Evolutionary conservation across 2,888 invertebrate species (phyloP), one percentile per base, ranked within the genome.

Genomic region (Dysmachus trigonus): DNA sequence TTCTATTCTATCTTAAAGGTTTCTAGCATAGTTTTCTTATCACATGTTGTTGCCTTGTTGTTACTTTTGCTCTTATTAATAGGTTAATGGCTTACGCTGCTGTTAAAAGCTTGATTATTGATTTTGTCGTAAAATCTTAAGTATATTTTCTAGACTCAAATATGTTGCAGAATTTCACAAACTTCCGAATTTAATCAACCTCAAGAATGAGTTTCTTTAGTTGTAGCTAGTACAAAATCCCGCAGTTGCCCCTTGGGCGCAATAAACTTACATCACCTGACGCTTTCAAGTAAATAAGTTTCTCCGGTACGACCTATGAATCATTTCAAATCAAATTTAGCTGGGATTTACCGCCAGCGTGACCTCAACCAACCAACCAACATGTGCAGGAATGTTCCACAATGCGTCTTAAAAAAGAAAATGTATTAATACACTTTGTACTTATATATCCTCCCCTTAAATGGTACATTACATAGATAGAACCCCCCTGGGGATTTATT

Each of bases 211-310:
- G 22, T 7, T 62, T 10, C 10, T 10, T 22, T 8, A 62, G 10
- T 62, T 62, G 62, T 7, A 62, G 62, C 10, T 62, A 22, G 22
- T 1, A 22, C 27, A 27, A 22, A 62, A 13, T 27, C 1, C 62
- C 27, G 22, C 62, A 62, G n/a, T 18, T 18, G 1, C 18, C 62
- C 27, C 62, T 27, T 18, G 18, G 27, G 18, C 62, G 27, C 62
- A 27, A 62, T 62, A 62, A 77, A 77, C 15, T 77, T 77, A 77
- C 47, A 77, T 77, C 77, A 77, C 13, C 77, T 35, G 22, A 47
- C 62, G 22, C 62, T 10, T 62, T 27, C 62, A 77, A 76, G 22
- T 77, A 47, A 77, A 27, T 77, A 77, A 77, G 22, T 47, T 22
- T 10, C 18, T 27, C 51, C n/a, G 27, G 0, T 31, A 30, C 47